Percentiles rank a stretch among this genome's conserved stretches.
phyloP scores from a whole-genome alignment of 30 jellyfish, hydroid and myxozoan species.

The Aurelia aurita region DNA sequence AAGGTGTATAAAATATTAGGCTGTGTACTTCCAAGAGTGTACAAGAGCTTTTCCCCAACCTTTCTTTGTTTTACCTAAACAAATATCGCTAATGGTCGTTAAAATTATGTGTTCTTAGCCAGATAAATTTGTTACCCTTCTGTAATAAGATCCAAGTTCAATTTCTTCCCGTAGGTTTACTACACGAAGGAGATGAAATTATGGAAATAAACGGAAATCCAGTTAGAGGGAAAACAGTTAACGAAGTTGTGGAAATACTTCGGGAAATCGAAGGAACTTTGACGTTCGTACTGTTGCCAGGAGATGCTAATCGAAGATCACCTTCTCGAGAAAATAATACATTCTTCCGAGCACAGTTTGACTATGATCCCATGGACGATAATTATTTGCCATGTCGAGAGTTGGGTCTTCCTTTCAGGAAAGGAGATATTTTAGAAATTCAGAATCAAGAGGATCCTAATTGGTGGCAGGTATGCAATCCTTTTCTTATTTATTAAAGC shows the following conservation, averaged over 20 bases:
- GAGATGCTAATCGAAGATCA: slow-evolving; percentile 59
- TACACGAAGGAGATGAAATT: slow-evolving; percentile 98
- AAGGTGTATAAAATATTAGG: too few relatives aligned
- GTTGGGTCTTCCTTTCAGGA: slow-evolving; percentile 84
- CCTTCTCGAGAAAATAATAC: slow-evolving; percentile 56
- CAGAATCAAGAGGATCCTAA: slow-evolving; percentile 90
- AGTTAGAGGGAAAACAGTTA: slow-evolving; percentile 87
- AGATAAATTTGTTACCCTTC: too few relatives aligned
- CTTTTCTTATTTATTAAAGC: too few relatives aligned
- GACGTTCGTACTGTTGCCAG: slow-evolving; percentile 88
- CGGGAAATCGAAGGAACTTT: slow-evolving; percentile 97
- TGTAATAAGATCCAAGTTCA: too few relatives aligned
- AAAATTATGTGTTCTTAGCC: too few relatives aligned
- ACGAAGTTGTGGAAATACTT: slow-evolving; percentile 90
- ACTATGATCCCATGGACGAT: slow-evolving; percentile 93
- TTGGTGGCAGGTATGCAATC: slow-evolving; percentile 96
- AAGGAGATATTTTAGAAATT: slow-evolving; percentile 90
- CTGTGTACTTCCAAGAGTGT: too few relatives aligned
- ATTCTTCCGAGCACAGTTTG: slow-evolving; percentile 88
- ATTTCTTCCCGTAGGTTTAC: slow-evolving; percentile 56
- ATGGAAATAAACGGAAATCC: slow-evolving; percentile 92
- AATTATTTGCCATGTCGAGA: slow-evolving; percentile 92
- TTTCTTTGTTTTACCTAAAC: too few relatives aligned
- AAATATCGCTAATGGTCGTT: too few relatives aligned
- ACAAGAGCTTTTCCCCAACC: too few relatives aligned